A percentile compares a stretch with the other conserved stretches of the same genome.
These are phyloP conservation scores for Piaya cayana DNA, from an alignment of 2,113 vertebrate genomes.

Conservation along the genomic window DNA sequence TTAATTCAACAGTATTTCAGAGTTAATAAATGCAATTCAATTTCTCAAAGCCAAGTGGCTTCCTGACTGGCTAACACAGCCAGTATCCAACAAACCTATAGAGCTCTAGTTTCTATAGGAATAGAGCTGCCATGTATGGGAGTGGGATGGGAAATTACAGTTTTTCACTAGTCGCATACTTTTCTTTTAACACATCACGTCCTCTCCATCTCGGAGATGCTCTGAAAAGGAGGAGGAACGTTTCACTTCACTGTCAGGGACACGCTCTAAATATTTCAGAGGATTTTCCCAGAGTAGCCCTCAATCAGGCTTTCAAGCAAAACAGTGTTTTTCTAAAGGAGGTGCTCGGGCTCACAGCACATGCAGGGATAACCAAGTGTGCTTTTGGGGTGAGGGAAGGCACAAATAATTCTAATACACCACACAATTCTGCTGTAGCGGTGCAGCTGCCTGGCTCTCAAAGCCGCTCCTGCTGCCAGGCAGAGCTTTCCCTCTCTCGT, in stretches of 20 bases:
- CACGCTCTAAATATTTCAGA: background rate
- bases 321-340: background rate
- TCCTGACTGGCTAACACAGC: background rate
- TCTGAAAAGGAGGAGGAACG: background rate
- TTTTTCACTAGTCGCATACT: background rate
- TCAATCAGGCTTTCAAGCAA: background rate
- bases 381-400: background rate
- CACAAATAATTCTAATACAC: background rate
- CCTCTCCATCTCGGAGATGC: background rate
- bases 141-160: accelerated
- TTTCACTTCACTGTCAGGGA: background rate
- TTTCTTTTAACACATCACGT: background rate
- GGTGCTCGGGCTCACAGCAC: background rate
- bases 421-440: accelerated
- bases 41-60: background rate
- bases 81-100: background rate
- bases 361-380: accelerated
- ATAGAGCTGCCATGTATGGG: background rate
- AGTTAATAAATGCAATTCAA: background rate
- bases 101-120: background rate
- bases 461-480: background rate
- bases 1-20: background rate
- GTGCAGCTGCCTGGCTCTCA: accelerated
- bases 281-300: background rate
- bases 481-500: background rate